Percentiles rank a stretch among this genome's conserved stretches.
Conservation (phyloP, 2,888 invertebrate species). For the Diarsia dahlii region DNA sequence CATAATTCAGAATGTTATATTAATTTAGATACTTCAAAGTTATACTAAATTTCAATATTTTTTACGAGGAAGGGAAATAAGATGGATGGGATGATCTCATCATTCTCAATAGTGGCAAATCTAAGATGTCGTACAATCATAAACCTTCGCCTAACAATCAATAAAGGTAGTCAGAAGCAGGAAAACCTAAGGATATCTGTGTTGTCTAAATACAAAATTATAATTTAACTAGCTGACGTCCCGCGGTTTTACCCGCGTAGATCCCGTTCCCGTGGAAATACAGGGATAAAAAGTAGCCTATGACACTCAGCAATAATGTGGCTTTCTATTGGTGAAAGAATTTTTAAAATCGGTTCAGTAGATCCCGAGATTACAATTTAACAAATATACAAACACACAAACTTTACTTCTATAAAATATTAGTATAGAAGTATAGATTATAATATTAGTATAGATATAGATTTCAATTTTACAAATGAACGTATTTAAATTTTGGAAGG, state of each 20-base stretch:
- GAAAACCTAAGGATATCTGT: background rate
- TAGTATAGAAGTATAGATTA: no score
- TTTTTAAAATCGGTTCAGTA: no score
- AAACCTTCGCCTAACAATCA: background rate
- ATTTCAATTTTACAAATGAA: background rate
- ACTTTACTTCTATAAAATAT: no score
- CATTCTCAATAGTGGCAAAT: background rate
- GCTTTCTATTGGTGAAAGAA: no score
- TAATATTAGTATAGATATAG: no score
- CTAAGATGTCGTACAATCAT: slow-evolving; percentile 3
- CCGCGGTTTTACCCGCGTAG: no score
- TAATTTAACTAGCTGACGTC: no score
- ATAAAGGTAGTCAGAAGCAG: background rate
- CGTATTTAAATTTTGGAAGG: background rate
- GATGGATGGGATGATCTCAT: background rate
- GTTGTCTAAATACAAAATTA: background rate
- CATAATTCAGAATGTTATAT: background rate
- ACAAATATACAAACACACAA: no score
- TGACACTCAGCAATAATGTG: no score
- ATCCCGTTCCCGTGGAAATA: no score
- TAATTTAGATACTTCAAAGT: background rate
- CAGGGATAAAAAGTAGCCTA: no score
- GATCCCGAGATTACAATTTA: no score
- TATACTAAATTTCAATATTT: background rate
- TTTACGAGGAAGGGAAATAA: slow-evolving; percentile 8